Evolutionary conservation across 2,888 invertebrate genomes (phyloP).

Genomic region (Brassicogethes aeneus): DNA sequence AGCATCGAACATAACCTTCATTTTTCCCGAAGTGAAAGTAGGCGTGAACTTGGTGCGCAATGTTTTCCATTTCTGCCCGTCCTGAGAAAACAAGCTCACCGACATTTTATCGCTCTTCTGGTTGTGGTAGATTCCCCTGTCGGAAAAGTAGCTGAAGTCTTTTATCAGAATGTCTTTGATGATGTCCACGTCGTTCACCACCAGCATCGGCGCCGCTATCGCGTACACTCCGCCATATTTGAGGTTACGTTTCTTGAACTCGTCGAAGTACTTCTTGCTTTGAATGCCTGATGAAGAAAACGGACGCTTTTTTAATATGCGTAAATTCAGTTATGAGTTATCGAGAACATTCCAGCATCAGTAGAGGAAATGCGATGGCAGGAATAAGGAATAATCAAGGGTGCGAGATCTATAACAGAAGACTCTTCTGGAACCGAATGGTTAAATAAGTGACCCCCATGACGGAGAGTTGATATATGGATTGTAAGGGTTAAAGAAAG

Average conservation of each 20-base stretch:
- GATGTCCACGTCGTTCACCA: constrained; percentile 25
- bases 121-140: constrained; percentile 22
- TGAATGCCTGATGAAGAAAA: background rate
- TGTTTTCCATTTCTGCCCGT: constrained; percentile 26
- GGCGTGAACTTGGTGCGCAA: constrained; percentile 40
- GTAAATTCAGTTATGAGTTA: background rate
- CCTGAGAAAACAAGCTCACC: constrained; percentile 22
- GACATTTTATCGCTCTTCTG: constrained; percentile 22
- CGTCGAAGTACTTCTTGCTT: constrained; percentile 8
- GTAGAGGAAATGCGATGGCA: background rate
- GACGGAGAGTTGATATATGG: too few relatives aligned
- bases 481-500: too few relatives aligned
- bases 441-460: too few relatives aligned
- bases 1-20: constrained; percentile 40
- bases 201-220: constrained; percentile 8
- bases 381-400: too few relatives aligned
- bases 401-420: too few relatives aligned
- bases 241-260: constrained; percentile 10
- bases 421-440: too few relatives aligned
- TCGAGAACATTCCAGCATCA: too few relatives aligned
- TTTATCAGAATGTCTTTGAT: constrained; percentile 25
- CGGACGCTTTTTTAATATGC: background rate
- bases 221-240: constrained; percentile 9
- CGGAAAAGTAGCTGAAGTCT: constrained; percentile 27
- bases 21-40: constrained; percentile 16